Conservation (phyloP, 2,888 invertebrate genomes). For the Gastracanthus pulcherrimus region DNA sequence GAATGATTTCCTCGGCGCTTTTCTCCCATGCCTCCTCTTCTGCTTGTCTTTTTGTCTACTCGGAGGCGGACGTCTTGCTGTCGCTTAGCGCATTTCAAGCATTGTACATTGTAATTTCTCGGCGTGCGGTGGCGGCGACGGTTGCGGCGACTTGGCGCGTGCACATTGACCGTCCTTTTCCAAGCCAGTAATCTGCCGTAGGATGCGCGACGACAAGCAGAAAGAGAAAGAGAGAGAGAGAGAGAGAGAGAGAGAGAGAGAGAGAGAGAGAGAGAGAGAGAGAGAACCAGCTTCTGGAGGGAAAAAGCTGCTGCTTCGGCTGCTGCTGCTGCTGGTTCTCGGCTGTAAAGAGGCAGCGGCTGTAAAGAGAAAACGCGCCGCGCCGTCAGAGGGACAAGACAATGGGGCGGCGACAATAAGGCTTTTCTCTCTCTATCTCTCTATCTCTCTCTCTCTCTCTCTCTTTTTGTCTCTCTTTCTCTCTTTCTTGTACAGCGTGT, state of each 20-base stretch:
- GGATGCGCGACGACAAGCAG: slow-evolving; percentile 13
- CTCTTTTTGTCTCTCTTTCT: neutral
- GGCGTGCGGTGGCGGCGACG: neutral
- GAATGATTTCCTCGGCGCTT: no score
- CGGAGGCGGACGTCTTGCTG: slow-evolving; percentile 14
- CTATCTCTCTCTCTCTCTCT: neutral
- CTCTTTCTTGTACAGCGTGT: neutral
- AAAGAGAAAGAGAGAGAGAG: neutral
- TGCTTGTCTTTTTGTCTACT: neutral
- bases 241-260: neutral
- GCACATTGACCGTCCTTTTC: neutral
- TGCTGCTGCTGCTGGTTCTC: no score
- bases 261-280: neutral
- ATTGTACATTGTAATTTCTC: slow-evolving; percentile 26
- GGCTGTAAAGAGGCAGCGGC: slow-evolving; percentile 50
- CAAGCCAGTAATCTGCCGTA: neutral
- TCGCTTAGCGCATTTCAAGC: slow-evolving; percentile 26
- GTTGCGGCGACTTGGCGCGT: neutral
- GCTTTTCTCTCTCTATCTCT: slow-evolving; percentile 42
- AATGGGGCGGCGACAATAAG: slow-evolving; percentile 72
- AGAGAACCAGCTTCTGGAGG: neutral
- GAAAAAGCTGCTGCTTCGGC: neutral
- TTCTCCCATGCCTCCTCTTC: neutral
- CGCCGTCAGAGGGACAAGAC: slow-evolving; percentile 67
- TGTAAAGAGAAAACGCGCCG: slow-evolving; percentile 57